phyloP scores from a whole-genome alignment of 1,140 invertebrate genomes.

The Drosophila mojavensis region DNA sequence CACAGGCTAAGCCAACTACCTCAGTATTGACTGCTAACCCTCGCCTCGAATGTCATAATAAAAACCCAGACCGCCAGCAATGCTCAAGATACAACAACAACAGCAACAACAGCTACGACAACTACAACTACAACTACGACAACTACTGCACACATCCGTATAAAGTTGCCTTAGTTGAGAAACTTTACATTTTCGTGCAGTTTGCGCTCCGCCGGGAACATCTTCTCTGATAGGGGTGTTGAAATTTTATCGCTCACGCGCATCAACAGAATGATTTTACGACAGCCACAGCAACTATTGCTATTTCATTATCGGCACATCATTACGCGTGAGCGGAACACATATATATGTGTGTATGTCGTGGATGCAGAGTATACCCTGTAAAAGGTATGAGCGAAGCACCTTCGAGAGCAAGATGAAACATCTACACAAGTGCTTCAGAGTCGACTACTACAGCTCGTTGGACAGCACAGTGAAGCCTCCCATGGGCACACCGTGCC shows the following conservation, averaged over 20 bases:
- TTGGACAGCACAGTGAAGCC: too few species aligned
- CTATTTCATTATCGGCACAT: slow-evolving; percentile 72
- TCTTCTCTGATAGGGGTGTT: slow-evolving; percentile 38
- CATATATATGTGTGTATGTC: too few species aligned
- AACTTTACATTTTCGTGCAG: slow-evolving; percentile 5
- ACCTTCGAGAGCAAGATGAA: too few species aligned
- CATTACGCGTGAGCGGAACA: slow-evolving; percentile 42
- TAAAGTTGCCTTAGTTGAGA: not conserved
- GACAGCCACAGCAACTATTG: slow-evolving; percentile 42
- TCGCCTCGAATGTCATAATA: slow-evolving; percentile 16
- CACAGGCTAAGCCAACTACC: not conserved
- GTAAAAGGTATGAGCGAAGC: not conserved
- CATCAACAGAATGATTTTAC: slow-evolving; percentile 73
- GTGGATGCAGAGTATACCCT: not conserved
- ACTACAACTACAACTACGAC: too few species aligned
- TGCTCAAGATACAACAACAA: slow-evolving; percentile 3
- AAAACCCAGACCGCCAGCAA: not conserved
- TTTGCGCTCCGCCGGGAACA: slow-evolving; percentile 23
- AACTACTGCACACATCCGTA: too few species aligned
- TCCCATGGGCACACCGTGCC: too few species aligned
- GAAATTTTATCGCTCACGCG: slow-evolving; percentile 68
- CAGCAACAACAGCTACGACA: too few species aligned
- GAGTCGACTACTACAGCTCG: too few species aligned
- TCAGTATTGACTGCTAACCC: not conserved
- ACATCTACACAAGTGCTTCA: too few species aligned